phyloP scores from a whole-genome alignment of 2,797 vertebrate species.

The Falco peregrinus region DNA sequence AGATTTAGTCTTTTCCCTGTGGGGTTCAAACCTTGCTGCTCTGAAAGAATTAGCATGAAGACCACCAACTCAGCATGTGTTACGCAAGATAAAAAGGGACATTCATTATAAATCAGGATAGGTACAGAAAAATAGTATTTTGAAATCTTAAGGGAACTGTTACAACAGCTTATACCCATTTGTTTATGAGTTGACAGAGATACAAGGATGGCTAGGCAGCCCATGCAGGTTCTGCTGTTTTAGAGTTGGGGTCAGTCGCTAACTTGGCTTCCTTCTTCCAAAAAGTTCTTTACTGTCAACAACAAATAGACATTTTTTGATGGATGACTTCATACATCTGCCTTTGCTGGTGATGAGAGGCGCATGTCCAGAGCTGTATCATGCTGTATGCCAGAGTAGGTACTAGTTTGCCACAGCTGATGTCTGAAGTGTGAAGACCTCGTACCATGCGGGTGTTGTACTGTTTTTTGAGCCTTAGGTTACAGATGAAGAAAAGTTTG shows the following conservation, averaged over 20 bases:
- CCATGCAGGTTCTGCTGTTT: neutral
- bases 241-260: neutral
- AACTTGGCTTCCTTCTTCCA: neutral
- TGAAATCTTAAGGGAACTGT: neutral
- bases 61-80: neutral
- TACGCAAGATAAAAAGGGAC: neutral
- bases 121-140: neutral
- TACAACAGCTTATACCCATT: neutral
- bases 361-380: neutral
- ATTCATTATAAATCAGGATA: neutral
- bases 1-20: neutral
- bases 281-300: neutral
- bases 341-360: neutral
- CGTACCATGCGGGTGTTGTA: rapidly evolving
- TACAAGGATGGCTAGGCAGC: neutral
- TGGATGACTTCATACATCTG: neutral
- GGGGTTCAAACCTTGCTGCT: neutral
- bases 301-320: neutral
- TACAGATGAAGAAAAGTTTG: neutral
- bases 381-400: neutral
- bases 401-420: neutral
- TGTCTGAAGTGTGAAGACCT: neutral
- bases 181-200: neutral
- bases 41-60: neutral
- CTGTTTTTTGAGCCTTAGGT: neutral